Conservation (phyloP, 2,888 invertebrate species). For the Pterostichus madidus region DNA sequence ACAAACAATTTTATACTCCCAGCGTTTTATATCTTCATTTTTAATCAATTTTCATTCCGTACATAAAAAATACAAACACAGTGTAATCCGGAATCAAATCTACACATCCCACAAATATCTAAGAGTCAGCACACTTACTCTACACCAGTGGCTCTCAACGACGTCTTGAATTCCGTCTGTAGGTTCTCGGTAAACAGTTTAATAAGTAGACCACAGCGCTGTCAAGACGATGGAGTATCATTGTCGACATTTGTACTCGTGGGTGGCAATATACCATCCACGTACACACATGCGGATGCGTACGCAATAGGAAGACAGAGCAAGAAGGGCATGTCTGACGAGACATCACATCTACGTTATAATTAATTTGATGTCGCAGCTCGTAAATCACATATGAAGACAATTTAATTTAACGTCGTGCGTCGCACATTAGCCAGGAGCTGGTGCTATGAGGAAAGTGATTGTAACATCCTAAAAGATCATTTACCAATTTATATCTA, state of each 20-base stretch:
- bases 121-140: constrained; percentile 35
- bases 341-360: constrained; percentile 59
- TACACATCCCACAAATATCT: constrained; percentile 38
- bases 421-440: constrained; percentile 32
- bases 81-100: constrained; percentile 22
- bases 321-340: constrained; percentile 35
- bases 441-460: background rate
- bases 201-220: constrained; percentile 26
- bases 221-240: constrained; percentile 29
- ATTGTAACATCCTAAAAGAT: too few relatives aligned
- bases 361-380: constrained; percentile 61
- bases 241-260: constrained; percentile 50
- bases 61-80: constrained; percentile 47
- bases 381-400: constrained; percentile 62
- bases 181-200: constrained; percentile 17
- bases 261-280: constrained; percentile 45
- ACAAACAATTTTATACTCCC: constrained; percentile 49
- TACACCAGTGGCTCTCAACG: background rate
- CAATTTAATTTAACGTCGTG: constrained; percentile 56
- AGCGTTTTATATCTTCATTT: constrained; percentile 56
- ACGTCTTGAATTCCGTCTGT: background rate
- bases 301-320: background rate
- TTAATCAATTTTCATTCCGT: constrained; percentile 50
- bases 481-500: too few relatives aligned
- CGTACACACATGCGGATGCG: background rate